Percentiles rank a stretch among this genome's conserved stretches.
These are phyloP conservation scores for Pteruthius melanotis DNA, from an alignment of 2,113 vertebrate species.

Conservation along the genomic window DNA sequence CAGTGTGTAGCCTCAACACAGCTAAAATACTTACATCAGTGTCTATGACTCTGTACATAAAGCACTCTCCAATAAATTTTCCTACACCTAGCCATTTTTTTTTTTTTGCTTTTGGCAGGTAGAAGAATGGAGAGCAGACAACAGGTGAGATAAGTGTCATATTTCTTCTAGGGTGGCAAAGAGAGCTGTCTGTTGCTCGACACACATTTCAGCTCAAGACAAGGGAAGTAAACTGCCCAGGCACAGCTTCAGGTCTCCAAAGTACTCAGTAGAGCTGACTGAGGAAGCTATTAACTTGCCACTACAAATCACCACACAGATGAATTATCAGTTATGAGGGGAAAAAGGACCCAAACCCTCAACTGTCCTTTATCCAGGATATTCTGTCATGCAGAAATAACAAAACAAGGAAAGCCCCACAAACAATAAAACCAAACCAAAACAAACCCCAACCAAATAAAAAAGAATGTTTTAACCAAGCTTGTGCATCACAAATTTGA, in stretches of 20 bases:
- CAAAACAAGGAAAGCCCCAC: background rate
- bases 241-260: background rate
- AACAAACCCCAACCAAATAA: background rate
- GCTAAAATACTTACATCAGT: background rate
- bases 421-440: background rate
- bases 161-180: background rate
- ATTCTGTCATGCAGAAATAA: background rate
- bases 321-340: background rate
- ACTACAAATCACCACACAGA: background rate
- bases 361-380: background rate
- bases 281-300: background rate
- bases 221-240: background rate
- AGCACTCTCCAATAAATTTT: background rate
- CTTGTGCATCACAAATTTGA: background rate
- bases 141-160: background rate
- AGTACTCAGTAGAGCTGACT: background rate
- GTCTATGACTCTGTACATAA: background rate
- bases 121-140: background rate
- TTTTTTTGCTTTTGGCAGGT: background rate
- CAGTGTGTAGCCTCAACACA: background rate
- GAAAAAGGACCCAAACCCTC: rapidly evolving
- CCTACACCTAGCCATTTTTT: background rate
- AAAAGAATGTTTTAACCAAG: background rate
- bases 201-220: background rate
- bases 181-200: slow-evolving; percentile 1